Base-by-base conservation (phyloP, 2,797 vertebrate genomes). In the Tadarida brasiliensis region DNA sequence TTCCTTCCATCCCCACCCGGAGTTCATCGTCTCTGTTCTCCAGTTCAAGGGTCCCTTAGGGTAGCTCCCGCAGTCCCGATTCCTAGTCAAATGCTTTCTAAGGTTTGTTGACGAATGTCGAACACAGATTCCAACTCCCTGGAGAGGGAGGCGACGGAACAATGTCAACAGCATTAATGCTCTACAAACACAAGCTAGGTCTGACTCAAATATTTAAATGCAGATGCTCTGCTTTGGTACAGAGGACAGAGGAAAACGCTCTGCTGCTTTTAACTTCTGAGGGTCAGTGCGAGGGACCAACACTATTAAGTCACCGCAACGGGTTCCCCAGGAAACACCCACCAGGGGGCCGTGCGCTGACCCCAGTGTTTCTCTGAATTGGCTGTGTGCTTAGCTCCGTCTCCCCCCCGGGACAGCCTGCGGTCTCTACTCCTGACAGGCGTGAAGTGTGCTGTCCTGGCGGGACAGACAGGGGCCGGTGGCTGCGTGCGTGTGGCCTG, bases 141-240 rank as follows among this genome's bases (percentile, higher is more conserved):
- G 11, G 95, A 95, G 96, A 96, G 88, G n/a, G n/a, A 7, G 49
- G 47, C 91, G 24, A 56, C 5, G 22, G 57, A 95, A 94, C 97
- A 95, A 96, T 96, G 95, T 97, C 96, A 97, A 96, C 91, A 91
- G 71, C 91, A 93, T 96, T 95, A 95, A 95, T 85, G 92, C 87
- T 97, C 86, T 89, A 68, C 88, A 97, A 97, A 97, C 95, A 97
- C 68, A 92, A 94, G 96, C 91, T 87, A 94, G 51, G 83, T 95
- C 96, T 97, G 96, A 96, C 88, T 92, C 96, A 96, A 97, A 96
- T 95, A 97, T 97, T 97, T 94, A 97, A 97, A 97, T 95, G 96
- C 76, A 95, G 97, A 95, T 68, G 82, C 78, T 97, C 44, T 91
- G 78, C 93, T 95, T 85, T 90, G 93, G 87, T 95, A n/a, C 22